phyloP scores from a whole-genome alignment of 1,140 invertebrate genomes.

The Rhopalosiphum padi region DNA sequence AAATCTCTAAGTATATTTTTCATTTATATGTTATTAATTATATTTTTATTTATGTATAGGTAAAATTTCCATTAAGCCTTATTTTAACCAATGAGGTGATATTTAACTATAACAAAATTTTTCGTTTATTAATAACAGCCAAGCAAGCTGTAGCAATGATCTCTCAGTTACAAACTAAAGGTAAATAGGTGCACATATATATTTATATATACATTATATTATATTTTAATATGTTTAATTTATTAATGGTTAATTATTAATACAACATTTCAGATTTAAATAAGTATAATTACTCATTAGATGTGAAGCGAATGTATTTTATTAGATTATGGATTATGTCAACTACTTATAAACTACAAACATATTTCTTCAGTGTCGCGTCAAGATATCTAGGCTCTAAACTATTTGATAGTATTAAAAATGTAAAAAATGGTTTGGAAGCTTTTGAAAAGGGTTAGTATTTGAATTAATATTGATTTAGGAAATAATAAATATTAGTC shows the following conservation, averaged over 20 bases:
- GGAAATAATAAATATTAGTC: not conserved
- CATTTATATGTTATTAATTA: not conserved
- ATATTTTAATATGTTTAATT: not conserved
- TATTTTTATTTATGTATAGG: not conserved
- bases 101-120: conserved; percentile 46
- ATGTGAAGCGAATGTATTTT: conserved; percentile 52
- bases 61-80: conserved; percentile 48
- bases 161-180: conserved; percentile 54
- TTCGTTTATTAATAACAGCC: conserved; percentile 35
- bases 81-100: conserved; percentile 48
- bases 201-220: not conserved
- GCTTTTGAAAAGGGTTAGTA: conserved; percentile 49
- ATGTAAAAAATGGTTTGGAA: conserved; percentile 50
- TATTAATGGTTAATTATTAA: not conserved
- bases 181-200: not conserved
- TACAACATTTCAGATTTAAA: conserved; percentile 40
- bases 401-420: conserved; percentile 52
- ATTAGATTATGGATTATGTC: conserved; percentile 54
- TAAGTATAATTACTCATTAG: conserved; percentile 45
- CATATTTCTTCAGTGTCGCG: conserved; percentile 50
- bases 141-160: conserved; percentile 48
- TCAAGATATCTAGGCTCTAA: conserved; percentile 42
- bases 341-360: conserved; percentile 53
- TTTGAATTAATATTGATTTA: not conserved
- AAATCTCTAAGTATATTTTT: not conserved